phyloP scores from a whole-genome alignment of 2,797 vertebrate species.

The Crocidura indochinensis region DNA sequence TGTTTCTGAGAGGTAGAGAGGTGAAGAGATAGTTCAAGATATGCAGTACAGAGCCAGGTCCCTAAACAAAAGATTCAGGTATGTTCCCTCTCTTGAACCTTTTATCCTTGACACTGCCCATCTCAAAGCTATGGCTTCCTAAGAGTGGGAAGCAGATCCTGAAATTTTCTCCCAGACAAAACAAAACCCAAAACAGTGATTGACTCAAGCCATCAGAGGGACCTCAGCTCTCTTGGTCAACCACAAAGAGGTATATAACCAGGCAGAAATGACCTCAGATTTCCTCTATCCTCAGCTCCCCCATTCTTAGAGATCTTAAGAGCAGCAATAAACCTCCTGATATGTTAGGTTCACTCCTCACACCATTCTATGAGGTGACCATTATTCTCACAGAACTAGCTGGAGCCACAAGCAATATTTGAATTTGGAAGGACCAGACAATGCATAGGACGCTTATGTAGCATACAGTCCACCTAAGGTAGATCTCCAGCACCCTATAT shows the following conservation, averaged over 20 bases:
- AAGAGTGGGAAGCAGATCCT: constrained; percentile 20
- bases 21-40: not conserved
- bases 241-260: not conserved
- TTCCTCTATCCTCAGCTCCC: not conserved
- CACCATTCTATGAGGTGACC: not conserved
- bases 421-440: not conserved
- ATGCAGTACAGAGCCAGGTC: not conserved
- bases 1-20: not conserved
- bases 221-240: not conserved
- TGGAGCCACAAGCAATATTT: not conserved
- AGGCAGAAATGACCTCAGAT: not conserved
- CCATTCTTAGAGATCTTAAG: not conserved
- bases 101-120: not conserved
- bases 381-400: not conserved
- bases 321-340: not conserved
- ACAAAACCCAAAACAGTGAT: not conserved
- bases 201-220: not conserved
- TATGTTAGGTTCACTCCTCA: not conserved
- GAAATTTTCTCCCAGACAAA: not conserved
- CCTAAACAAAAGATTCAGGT: not conserved
- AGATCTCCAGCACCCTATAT: too few species aligned
- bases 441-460: too few species aligned
- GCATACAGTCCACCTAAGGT: too few species aligned
- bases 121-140: constrained; percentile 22
- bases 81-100: not conserved